Percentiles rank a stretch among this genome's conserved stretches.
Evolutionary conservation across 2,113 vertebrate genomes (phyloP).

Genomic region (Perca schrenkii): DNA sequence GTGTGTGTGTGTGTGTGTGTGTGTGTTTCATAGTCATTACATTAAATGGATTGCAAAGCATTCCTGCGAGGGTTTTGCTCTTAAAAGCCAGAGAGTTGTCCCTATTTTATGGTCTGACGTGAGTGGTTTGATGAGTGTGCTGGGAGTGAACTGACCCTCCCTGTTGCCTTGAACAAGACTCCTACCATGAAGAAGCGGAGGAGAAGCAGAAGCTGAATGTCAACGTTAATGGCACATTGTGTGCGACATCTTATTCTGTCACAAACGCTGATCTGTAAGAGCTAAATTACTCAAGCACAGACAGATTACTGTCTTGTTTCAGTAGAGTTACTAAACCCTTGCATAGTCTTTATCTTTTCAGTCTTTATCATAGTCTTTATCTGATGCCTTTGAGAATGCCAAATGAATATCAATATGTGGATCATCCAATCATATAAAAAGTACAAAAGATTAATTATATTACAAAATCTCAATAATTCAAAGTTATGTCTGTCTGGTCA

Average conservation of each 20-base stretch:
- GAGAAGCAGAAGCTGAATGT: slow-evolving; percentile 27
- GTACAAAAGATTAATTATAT: background rate
- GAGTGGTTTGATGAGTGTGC: slow-evolving; percentile 59
- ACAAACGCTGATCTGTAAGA: slow-evolving; percentile 12
- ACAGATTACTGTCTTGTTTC: background rate
- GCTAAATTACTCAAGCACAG: slow-evolving; percentile 1
- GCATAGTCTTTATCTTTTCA: background rate
- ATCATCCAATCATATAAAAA: background rate
- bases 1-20: slow-evolving; percentile 21
- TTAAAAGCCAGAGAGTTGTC: slow-evolving; percentile 59
- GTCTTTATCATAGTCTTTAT: background rate
- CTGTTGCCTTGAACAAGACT: slow-evolving; percentile 23
- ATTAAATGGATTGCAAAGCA: slow-evolving; percentile 60
- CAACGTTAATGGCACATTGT: slow-evolving; percentile 34
- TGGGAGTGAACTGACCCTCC: slow-evolving; percentile 36
- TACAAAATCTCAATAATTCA: too few species aligned
- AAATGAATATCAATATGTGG: background rate
- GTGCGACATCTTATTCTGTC: slow-evolving; percentile 15
- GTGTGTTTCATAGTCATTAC: slow-evolving; percentile 47
- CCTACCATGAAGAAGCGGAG: slow-evolving; percentile 5
- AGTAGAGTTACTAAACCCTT: background rate
- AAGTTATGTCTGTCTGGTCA: background rate
- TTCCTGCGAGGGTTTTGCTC: slow-evolving; percentile 56
- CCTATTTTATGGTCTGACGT: slow-evolving; percentile 42
- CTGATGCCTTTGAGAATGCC: background rate